Conservation (phyloP, 2,113 vertebrate species). For the Otus sunia region DNA sequence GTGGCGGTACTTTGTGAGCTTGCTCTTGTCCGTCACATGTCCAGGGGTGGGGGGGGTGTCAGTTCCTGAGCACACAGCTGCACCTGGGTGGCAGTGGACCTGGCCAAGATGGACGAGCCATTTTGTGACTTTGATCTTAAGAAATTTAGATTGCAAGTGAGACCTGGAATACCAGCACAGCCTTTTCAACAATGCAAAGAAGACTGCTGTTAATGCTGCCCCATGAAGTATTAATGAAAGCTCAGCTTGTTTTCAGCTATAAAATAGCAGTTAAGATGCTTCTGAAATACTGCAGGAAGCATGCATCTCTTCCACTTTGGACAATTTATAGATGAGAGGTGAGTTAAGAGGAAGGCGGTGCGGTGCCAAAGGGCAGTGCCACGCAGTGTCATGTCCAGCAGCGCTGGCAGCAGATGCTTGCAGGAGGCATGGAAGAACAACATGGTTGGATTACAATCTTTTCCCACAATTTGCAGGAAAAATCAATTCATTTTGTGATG, state of each 20-base stretch:
- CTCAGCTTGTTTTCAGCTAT: not conserved
- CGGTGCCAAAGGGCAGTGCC: not conserved
- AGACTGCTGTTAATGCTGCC: not conserved
- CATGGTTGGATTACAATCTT: fast-evolving
- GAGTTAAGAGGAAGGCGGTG: not conserved
- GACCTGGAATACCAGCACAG: not conserved
- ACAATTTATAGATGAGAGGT: fast-evolving
- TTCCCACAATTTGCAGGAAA: not conserved
- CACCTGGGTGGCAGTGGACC: not conserved
- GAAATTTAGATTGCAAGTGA: not conserved
- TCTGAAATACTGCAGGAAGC: not conserved
- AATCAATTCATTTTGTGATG: not conserved
- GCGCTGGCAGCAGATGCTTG: not conserved
- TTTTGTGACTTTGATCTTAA: not conserved
- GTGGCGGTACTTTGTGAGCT: not conserved
- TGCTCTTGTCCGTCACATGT: not conserved
- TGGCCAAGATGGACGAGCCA: not conserved
- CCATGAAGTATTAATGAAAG: not conserved
- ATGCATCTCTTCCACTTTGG: not conserved
- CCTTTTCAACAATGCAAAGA: not conserved
- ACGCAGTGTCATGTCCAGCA: fast-evolving
- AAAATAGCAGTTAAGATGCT: not conserved
- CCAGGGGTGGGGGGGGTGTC: not conserved
- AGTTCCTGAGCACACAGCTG: not conserved
- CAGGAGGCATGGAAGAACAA: not conserved